Base-by-base conservation (phyloP, 2,797 vertebrate genomes). In the Clarias laeviceps region DNA sequence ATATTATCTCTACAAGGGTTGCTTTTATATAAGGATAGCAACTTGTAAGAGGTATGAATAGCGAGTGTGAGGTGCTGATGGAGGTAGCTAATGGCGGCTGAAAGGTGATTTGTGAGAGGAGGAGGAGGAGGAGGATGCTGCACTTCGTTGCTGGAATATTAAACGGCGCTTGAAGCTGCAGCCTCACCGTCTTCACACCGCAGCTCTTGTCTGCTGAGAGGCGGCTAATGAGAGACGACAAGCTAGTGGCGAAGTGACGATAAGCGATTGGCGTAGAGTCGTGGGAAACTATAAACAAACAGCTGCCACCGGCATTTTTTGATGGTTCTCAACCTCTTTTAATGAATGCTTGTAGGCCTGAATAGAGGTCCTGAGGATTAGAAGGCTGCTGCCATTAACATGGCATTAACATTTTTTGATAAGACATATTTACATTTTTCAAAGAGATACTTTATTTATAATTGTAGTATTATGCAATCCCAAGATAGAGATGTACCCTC, bases 281-380 rank as follows among this genome's bases (percentile, higher is more conserved):
- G 94, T 95, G 95, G 94, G 95, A 96, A 95, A 94, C 91, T 92
- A 91, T 95, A 95, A 95, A 95, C 94, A 96, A 95, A 95, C 94
- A 95, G 94, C 94, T 94, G 94, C 93, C 93, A 93, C 93, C 91
- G 93, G 93, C 91, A 93, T 93, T 93, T 89, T 91, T 91, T 91
- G 61, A 83, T 91, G 89, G 91, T 92, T 90, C 91, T 90, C 91
- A 86, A 87, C 88, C 89, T 89, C 89, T 90, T 91, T 88, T 92
- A 89, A 88, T 93, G 93, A 95, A 94, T 93, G 93, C 92, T 94
- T 93, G 89, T 86, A 79, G 76, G 66, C 82, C 86, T 87, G 88
- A 87, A 90, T 85, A 88, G 87, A 74, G 90, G 86, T 76, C 27
- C 85, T 87, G 87, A 85, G 92, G 93, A 93, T 94, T 92, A 94